Base-by-base conservation (phyloP, 2,888 invertebrate genomes). In the Melangyna quadrimaculata region DNA sequence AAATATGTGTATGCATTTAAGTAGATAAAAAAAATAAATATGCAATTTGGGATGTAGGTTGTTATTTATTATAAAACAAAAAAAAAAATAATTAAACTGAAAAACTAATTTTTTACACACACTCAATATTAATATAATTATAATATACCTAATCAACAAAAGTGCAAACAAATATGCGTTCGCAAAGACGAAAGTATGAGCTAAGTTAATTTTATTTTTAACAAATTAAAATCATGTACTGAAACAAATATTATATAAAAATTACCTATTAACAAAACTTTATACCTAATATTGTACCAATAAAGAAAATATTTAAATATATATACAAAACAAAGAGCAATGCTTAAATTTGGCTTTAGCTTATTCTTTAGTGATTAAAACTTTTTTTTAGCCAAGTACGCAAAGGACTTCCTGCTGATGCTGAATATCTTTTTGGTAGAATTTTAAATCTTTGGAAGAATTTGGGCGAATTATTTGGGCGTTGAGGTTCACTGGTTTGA, bases 231-330 rank as follows among this genome's bases (percentile, higher is more conserved):
- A 86, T 84, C 61, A 80, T 84, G 84, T 72, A 84, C 79, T 84
- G 86, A 86, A 80, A 80, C 71, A 77, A 78, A 78, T 51, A 81
- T 65, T 80, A 40, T 80, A 80, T 79, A 86, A 59, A n/a, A 59
- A 72, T 86, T 69, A 74, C 55, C 79, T 84, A 80, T 63, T 86
- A 79, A 77, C 75, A 77, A 86, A 80, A 48, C 77, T 86, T 86
- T 86, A 80, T 86, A 86, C 84, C 79, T 75, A 79, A 72, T 79
- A 84, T 84, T 84, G 74, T 79, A 84, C 79, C 79, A 84, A 84
- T 48, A 79, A 79, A 63, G 9, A 61, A 71, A 57, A 65, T 74
- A 69, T 69, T 69, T 75, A 79, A 75, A 71, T 69, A 83, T 79
- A 83, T 70, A 84, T 65, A n/a, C n/a, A n/a, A n/a, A 81, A 70